Evolutionary conservation across 2,113 vertebrate species (phyloP).

Genomic region (Entelurus aequoreus): DNA sequence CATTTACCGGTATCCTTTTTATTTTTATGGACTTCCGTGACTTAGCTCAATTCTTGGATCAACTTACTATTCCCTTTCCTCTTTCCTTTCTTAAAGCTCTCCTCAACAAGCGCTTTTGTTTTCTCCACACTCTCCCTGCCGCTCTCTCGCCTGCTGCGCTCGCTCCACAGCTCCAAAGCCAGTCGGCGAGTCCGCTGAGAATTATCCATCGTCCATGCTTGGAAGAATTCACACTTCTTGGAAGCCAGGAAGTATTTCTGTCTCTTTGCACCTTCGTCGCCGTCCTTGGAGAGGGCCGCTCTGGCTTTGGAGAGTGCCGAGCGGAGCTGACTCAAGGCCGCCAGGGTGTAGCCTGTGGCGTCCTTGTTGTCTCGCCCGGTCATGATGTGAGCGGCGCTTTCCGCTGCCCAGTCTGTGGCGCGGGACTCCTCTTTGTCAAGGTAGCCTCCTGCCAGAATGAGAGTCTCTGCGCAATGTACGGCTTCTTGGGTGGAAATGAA

Average conservation of each 20-base stretch:
- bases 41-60: slow-evolving; percentile 75
- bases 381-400: slow-evolving; percentile 74
- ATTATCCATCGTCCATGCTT: slow-evolving; percentile 79
- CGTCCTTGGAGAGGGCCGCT: slow-evolving; percentile 35
- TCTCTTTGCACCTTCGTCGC: slow-evolving; percentile 47
- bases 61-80: slow-evolving; percentile 54
- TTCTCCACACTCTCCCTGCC: slow-evolving; percentile 59
- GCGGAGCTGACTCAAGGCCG: slow-evolving; percentile 74
- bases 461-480: slow-evolving; percentile 63
- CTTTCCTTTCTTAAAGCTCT: slow-evolving; percentile 64
- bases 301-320: slow-evolving; percentile 59
- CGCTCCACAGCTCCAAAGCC: slow-evolving; percentile 67
- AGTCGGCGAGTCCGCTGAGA: slow-evolving; percentile 37
- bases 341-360: slow-evolving; percentile 66
- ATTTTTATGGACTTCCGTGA: neutral
- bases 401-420: slow-evolving; percentile 59
- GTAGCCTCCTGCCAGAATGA: slow-evolving; percentile 50
- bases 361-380: slow-evolving; percentile 56
- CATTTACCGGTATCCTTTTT: neutral
- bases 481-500: slow-evolving; percentile 74
- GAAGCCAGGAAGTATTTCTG: slow-evolving; percentile 66
- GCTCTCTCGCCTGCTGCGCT: slow-evolving; percentile 52
- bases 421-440: slow-evolving; percentile 62
- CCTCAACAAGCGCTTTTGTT: slow-evolving; percentile 65
- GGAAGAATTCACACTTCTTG: slow-evolving; percentile 83